These are phyloP conservation scores for Enchytraeus crypticus DNA, from an alignment of 2,888 invertebrate species.

Conservation along the genomic window DNA sequence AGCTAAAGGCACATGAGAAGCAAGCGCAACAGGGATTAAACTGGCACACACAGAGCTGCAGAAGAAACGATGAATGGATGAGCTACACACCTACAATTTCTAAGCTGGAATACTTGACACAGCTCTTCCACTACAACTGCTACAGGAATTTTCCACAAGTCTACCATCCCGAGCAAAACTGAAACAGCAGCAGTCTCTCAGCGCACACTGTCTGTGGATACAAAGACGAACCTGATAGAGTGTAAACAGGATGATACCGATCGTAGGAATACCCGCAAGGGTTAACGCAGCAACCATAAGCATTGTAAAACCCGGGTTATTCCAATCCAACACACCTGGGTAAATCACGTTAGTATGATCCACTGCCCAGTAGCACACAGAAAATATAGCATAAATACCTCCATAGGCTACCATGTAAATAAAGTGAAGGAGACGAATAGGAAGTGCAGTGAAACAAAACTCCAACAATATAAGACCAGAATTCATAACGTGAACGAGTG, in stretches of 20 bases:
- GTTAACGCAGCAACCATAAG: constrained; percentile 20
- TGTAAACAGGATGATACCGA: constrained; percentile 1
- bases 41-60: too few species aligned
- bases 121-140: too few species aligned
- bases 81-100: too few species aligned
- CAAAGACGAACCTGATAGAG: not conserved
- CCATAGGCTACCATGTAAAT: constrained; percentile 34
- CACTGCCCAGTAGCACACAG: constrained; percentile 35
- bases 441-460: constrained; percentile 32
- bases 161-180: too few species aligned
- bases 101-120: too few species aligned
- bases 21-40: too few species aligned
- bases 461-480: constrained; percentile 37
- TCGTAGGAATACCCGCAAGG: not conserved
- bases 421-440: constrained; percentile 35
- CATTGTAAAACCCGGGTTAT: constrained; percentile 31
- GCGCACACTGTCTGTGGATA: not conserved
- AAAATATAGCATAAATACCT: constrained; percentile 35
- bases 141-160: too few species aligned
- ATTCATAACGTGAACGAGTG: constrained; percentile 38
- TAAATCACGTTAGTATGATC: constrained; percentile 38
- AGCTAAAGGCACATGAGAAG: too few species aligned
- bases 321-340: constrained; percentile 39
- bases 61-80: too few species aligned
- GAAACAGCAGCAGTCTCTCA: not conserved